Percentiles rank a stretch among this genome's conserved stretches.
Evolutionary conservation across 1,140 invertebrate species (phyloP).

Genomic region (Drosophila willistoni): DNA sequence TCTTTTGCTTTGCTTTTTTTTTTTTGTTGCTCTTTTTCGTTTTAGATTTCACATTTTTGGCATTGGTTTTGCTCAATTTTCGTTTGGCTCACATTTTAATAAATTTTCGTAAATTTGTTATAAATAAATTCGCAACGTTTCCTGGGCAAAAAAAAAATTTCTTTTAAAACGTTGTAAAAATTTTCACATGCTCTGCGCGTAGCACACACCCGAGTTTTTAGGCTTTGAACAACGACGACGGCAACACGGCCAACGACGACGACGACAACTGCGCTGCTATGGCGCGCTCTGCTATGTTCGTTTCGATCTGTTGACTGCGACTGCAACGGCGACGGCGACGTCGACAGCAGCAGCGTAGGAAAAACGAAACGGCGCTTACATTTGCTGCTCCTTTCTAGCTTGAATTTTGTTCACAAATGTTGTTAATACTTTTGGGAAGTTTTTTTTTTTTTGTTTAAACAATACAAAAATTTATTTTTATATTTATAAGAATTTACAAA

Average conservation of each 20-base stretch:
- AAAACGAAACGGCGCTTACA: conserved; percentile 15
- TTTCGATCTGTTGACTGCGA: conserved; percentile 11
- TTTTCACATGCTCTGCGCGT: conserved; percentile 75
- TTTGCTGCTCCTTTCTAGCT: no score
- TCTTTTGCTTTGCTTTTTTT: background rate
- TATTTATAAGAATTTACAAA: background rate
- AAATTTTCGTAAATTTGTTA: conserved; percentile 54
- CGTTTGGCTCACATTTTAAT: conserved; percentile 56
- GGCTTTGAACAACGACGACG: conserved; percentile 62
- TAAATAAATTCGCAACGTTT: conserved; percentile 73
- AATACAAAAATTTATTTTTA: background rate
- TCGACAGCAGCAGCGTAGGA: background rate
- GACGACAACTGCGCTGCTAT: conserved; percentile 9
- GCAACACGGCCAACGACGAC: conserved; percentile 33
- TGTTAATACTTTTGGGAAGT: background rate
- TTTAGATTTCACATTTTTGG: conserved; percentile 60
- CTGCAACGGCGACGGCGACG: background rate
- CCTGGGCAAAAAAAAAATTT: conserved; percentile 34
- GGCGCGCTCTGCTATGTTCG: conserved; percentile 9
- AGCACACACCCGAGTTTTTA: conserved; percentile 75
- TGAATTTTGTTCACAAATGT: background rate
- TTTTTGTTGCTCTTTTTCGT: conserved; percentile 22
- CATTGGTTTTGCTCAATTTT: conserved; percentile 53
- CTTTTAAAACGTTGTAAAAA: conserved; percentile 47
- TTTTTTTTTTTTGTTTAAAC: background rate